phyloP scores from a whole-genome alignment of 2,888 invertebrate genomes.

The Urechis unicinctus region DNA sequence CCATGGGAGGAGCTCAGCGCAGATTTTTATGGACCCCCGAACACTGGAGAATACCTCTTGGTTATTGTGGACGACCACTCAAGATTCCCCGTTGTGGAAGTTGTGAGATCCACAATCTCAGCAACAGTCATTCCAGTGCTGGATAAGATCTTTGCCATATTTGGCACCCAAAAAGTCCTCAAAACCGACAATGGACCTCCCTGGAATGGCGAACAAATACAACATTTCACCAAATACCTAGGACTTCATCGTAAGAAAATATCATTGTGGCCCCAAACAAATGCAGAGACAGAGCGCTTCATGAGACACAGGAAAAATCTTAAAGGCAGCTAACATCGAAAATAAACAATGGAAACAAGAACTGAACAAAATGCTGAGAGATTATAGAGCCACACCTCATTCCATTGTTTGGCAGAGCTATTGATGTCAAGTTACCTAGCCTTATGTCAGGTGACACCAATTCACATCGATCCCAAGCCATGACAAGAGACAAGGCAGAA shows the following conservation, averaged over 20 bases:
- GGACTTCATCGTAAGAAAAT: background rate
- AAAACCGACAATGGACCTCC: slow-evolving; percentile 3
- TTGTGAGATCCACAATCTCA: background rate
- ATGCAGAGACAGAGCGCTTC: background rate
- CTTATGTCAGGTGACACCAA: no score
- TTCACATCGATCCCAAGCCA: no score
- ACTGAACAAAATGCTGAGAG: no score
- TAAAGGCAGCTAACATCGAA: no score
- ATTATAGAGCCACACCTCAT: no score
- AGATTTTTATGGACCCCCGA: background rate
- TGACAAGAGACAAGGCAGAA: no score
- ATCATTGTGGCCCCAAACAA: slow-evolving; percentile 1
- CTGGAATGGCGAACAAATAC: background rate
- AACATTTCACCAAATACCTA: background rate
- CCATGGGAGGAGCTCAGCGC: background rate
- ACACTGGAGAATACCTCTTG: background rate
- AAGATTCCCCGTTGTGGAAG: background rate
- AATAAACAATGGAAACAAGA: no score
- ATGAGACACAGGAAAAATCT: no score
- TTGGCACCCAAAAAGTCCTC: background rate
- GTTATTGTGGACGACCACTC: background rate
- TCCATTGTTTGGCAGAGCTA: no score
- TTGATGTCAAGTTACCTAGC: no score
- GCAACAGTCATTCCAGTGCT: background rate
- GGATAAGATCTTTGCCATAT: background rate